Percentiles rank a stretch among this genome's conserved stretches.
Conservation (phyloP, 2,113 vertebrate genomes). For the Aix galericulata region DNA sequence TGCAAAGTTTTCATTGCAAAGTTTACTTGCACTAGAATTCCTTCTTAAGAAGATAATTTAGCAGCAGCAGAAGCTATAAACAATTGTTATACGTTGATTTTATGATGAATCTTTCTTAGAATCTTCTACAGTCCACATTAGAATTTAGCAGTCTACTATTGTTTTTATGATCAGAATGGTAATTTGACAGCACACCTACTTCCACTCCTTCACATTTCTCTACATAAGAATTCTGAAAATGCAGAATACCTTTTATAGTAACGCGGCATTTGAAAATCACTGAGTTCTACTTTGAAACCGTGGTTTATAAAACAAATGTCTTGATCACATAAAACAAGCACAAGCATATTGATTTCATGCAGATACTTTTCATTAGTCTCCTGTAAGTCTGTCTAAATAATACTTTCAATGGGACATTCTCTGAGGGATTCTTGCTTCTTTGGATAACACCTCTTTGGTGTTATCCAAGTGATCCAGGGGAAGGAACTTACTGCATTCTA, state of each 20-base stretch:
- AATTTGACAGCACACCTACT: constrained; percentile 28
- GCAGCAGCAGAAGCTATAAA: not conserved
- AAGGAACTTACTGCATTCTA: not conserved
- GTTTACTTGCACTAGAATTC: not conserved
- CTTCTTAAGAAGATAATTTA: not conserved
- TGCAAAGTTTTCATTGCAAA: not conserved
- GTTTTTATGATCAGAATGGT: not conserved
- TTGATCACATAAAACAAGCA: not conserved
- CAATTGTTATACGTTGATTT: not conserved
- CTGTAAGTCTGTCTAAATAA: not conserved
- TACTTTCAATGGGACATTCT: not conserved
- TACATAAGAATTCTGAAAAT: not conserved
- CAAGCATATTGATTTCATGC: not conserved
- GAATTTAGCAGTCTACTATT: constrained; percentile 7
- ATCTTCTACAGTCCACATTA: not conserved
- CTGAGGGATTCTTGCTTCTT: not conserved
- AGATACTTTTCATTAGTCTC: not conserved
- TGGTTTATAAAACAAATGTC: not conserved
- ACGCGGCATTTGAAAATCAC: not conserved
- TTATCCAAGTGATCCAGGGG: not conserved
- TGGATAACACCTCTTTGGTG: not conserved
- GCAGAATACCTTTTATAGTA: not conserved
- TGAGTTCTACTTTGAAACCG: not conserved
- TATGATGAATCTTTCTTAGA: not conserved
- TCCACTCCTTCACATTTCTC: not conserved